phyloP scores from a whole-genome alignment of 2,797 vertebrate species.

The Gallinago nigripennis region DNA sequence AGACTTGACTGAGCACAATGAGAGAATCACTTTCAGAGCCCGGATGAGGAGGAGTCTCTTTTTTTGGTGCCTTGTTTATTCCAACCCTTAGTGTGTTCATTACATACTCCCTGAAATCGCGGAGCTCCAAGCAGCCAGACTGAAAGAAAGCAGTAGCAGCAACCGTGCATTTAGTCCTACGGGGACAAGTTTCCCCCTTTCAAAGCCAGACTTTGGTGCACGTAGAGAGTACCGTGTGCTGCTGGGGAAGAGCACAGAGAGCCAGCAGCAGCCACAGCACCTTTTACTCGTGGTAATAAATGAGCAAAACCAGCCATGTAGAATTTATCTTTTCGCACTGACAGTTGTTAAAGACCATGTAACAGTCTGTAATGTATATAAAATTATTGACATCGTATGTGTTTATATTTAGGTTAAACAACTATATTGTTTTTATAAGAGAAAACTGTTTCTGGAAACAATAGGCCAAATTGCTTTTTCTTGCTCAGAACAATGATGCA shows the following conservation, averaged over 20 bases:
- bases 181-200: neutral
- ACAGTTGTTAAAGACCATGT: neutral
- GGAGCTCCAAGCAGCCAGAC: neutral
- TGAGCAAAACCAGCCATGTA: neutral
- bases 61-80: neutral
- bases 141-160: neutral
- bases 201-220: neutral
- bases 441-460: constrained; percentile 62
- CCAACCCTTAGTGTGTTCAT: neutral
- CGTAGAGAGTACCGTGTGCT: neutral
- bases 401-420: constrained; percentile 61
- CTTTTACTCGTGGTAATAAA: neutral
- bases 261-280: neutral
- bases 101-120: neutral
- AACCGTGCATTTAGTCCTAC: neutral
- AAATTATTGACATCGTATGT: constrained; percentile 33
- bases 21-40: neutral
- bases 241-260: neutral
- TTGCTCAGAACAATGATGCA: constrained; percentile 51
- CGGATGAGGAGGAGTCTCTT: neutral
- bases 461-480: constrained; percentile 52
- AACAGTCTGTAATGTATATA: constrained; percentile 19
- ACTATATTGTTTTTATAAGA: constrained; percentile 23
- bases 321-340: neutral
- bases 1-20: neutral